Evolutionary conservation across 2,797 vertebrate species (phyloP), one percentile per base, ranked within the genome.

Genomic region (Allobates femoralis): DNA sequence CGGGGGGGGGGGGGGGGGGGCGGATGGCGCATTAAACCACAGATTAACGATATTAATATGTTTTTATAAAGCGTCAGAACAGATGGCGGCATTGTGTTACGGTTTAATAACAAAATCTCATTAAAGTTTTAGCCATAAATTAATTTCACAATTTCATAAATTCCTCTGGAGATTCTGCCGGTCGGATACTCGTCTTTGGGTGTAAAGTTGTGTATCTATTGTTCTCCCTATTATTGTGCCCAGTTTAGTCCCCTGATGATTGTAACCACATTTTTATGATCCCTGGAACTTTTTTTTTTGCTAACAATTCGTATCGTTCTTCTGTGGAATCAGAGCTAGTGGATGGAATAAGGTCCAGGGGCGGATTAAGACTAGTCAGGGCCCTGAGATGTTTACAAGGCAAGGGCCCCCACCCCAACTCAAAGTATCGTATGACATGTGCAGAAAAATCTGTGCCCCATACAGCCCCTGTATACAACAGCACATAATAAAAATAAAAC

Each of bases 81-180:
- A 82, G 80, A 82, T 82, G 80, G 80, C 30, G 66, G 50, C 21
- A 71, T 81, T 82, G 51, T 82, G 30, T 18, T 34, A 26, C 21
- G 32, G 66, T 56, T 55, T 82, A 82, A 82, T 71, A 66, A 82
- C 58, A 82, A 82, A 69, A 82, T 71, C 66, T 82, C 66, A 82
- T 82, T 82, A 82, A 21, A 55, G 21, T n/a, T 16, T 26, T 34
- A 69, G 64, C 66, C 21, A 55, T 37, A 82, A 82, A 71, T 82
- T 82, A 71, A 69, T 81, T 51, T 79, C 34, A 62, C 6, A 23
- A 79, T 30, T 79, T n/a, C 5, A 79, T 58, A 79, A 58, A 79
- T 23, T 41, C 21, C 6, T 37, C 8, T 64, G 37, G 50, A 46
- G 37, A 46, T 60, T 81, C 66, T 81, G 19, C 23, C 23, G 3